phyloP scores from a whole-genome alignment of 2,113 vertebrate species.

The Sigmodon hispidus region DNA sequence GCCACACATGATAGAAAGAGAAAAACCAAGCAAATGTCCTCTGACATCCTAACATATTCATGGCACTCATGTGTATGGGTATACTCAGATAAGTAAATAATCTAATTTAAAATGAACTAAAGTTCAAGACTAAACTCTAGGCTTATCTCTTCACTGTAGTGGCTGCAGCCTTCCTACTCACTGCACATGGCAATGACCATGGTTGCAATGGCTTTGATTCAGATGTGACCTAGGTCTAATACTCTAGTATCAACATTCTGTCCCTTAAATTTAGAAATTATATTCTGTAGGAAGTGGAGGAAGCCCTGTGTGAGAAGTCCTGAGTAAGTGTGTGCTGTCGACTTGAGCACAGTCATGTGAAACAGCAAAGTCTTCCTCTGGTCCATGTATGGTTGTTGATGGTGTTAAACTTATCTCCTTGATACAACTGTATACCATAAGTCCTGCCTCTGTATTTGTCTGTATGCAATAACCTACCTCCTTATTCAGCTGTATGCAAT shows the following conservation, averaged over 20 bases:
- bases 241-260: background rate
- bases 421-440: background rate
- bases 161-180: background rate
- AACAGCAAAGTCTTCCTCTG: background rate
- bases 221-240: background rate
- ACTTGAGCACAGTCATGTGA: background rate
- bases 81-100: background rate
- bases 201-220: background rate
- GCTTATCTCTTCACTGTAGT: background rate
- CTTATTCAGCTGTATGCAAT: no score
- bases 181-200: background rate
- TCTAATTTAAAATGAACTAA: background rate
- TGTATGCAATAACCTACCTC: no score
- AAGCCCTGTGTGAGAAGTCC: background rate
- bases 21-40: background rate
- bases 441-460: no score
- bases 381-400: background rate
- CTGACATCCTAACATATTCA: background rate
- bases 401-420: no score
- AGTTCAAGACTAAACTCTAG: background rate
- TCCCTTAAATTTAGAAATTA: background rate
- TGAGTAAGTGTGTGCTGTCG: background rate
- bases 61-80: background rate
- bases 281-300: no score
- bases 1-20: background rate